These are phyloP conservation scores for Micromesistius poutassou DNA, from an alignment of 2,797 vertebrate genomes.

Conservation along the genomic window DNA sequence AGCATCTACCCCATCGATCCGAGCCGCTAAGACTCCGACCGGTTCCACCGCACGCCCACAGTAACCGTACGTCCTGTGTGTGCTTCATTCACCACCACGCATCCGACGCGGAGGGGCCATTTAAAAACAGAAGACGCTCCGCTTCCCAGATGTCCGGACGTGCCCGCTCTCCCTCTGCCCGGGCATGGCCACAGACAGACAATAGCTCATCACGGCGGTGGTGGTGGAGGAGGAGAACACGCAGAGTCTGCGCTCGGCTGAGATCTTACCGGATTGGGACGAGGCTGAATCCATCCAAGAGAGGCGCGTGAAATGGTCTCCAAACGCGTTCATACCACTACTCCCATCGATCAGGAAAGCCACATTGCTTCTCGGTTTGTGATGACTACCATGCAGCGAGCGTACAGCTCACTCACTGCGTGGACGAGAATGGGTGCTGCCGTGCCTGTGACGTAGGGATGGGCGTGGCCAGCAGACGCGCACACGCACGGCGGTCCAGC, in stretches of 20 bases:
- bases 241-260: neutral
- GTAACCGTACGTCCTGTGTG: too few relatives aligned
- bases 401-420: neutral
- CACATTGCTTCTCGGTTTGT: neutral
- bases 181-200: neutral
- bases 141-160: neutral
- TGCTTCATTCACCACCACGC: neutral
- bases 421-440: neutral
- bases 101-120: neutral
- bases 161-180: neutral
- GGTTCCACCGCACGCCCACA: neutral
- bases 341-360: neutral
- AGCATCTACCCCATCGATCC: neutral
- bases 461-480: neutral
- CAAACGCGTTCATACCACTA: neutral
- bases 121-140: neutral
- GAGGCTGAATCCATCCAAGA: neutral
- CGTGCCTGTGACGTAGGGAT: neutral
- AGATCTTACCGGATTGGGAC: neutral
- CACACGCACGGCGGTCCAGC: neutral
- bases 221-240: neutral
- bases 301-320: neutral
- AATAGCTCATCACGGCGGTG: neutral
- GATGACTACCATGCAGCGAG: neutral
- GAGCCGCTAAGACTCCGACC: neutral